These are phyloP conservation scores for Brachionus sp. DNA, from an alignment of 1,140 invertebrate species.

Conservation along the genomic window DNA sequence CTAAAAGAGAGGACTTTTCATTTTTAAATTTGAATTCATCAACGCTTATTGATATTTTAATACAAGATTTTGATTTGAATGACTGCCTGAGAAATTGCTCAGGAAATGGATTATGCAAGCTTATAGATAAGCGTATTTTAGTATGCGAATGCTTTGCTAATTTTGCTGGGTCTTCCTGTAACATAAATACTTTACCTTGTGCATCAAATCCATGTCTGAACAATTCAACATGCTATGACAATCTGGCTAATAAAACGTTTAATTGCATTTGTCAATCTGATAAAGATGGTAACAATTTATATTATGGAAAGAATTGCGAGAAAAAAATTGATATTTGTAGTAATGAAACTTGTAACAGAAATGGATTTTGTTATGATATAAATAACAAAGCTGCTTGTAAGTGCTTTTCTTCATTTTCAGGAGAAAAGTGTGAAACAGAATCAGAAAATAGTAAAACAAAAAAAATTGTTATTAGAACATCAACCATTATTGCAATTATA, in stretches of 20 bases:
- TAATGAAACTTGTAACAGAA: conserved; percentile 17
- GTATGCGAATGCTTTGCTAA: neutral
- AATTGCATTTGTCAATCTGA: neutral
- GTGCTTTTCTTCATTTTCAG: neutral
- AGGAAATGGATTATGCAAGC: neutral
- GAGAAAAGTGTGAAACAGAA: conserved; percentile 30
- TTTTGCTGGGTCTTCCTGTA: neutral
- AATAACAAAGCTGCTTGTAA: neutral
- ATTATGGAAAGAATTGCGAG: conserved; percentile 9
- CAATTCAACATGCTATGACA: neutral
- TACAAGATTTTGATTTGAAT: neutral
- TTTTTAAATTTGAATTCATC: neutral
- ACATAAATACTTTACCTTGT: neutral
- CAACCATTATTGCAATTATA: too few relatives aligned
- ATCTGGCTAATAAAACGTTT: neutral
- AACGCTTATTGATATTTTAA: neutral
- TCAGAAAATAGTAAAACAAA: neutral
- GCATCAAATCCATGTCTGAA: neutral
- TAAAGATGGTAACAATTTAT: neutral
- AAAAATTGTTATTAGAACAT: too few relatives aligned
- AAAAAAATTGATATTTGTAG: neutral
- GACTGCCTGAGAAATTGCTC: neutral
- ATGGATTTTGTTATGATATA: neutral
- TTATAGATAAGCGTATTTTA: neutral
- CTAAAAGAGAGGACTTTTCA: neutral